phyloP scores from a whole-genome alignment of 2,888 invertebrate species.

The Pecten maximus region DNA sequence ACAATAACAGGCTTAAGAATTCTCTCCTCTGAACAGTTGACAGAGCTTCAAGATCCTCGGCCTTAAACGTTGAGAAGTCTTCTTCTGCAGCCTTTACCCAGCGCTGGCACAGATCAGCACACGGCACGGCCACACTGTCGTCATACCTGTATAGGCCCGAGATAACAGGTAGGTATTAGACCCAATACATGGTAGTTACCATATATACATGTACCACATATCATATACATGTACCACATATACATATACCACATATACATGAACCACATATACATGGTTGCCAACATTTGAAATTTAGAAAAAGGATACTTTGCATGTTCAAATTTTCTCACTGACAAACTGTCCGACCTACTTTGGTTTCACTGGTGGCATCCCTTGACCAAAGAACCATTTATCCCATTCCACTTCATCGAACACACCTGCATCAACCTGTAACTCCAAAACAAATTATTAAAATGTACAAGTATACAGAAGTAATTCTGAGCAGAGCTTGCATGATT shows the following conservation, averaged over 20 bases:
- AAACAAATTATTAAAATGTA: conserved; percentile 24
- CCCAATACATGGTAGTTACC: too few species aligned
- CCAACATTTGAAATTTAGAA: too few species aligned
- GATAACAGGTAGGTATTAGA: too few species aligned
- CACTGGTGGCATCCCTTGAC: conserved; percentile 93
- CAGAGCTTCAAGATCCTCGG: conserved; percentile 85
- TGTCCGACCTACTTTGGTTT: conserved; percentile 88
- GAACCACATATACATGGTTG: too few species aligned
- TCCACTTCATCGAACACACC: conserved; percentile 86
- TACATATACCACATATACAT: too few species aligned
- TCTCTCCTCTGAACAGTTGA: conserved; percentile 87
- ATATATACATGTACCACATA: too few species aligned
- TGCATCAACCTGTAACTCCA: conserved; percentile 43
- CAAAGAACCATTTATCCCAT: conserved; percentile 92
- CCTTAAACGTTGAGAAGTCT: conserved; percentile 82
- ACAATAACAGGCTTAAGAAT: conserved; percentile 88
- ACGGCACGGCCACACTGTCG: conserved; percentile 86
- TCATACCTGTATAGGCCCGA: conserved; percentile 90
- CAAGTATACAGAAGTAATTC: too few species aligned
- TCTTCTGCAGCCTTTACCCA: conserved; percentile 84
- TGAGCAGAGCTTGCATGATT: too few species aligned
- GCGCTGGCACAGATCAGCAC: conserved; percentile 85
- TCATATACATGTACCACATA: too few species aligned
- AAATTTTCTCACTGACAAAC: background rate
- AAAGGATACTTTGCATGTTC: too few species aligned